phyloP scores from a whole-genome alignment of 2,797 vertebrate species.

The Myiotriccus ornatus region DNA sequence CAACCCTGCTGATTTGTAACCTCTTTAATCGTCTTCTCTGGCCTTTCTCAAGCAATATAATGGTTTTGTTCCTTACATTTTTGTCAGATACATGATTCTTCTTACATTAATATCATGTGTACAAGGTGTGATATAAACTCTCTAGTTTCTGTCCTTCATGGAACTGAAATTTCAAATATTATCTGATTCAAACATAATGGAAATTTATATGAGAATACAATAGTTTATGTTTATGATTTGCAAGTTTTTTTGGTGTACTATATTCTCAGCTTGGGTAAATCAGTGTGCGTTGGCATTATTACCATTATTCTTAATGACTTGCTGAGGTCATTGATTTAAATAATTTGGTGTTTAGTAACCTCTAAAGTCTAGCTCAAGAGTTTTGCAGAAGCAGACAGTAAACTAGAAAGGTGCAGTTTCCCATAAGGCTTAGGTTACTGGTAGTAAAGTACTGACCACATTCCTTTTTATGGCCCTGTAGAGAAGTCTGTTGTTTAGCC shows the following conservation, averaged over 20 bases:
- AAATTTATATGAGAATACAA: not conserved
- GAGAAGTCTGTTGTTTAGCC: constrained; percentile 60
- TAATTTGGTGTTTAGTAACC: constrained; percentile 32
- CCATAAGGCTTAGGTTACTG: constrained; percentile 68
- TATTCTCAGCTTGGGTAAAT: not conserved
- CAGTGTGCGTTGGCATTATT: not conserved
- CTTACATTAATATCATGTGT: not conserved
- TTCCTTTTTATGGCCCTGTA: constrained; percentile 43
- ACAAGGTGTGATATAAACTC: not conserved
- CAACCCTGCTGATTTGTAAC: not conserved
- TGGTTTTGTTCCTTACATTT: not conserved
- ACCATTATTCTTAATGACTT: not conserved
- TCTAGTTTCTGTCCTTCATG: not conserved
- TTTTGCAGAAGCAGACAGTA: constrained; percentile 51
- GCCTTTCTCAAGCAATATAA: not conserved
- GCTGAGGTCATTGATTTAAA: not conserved
- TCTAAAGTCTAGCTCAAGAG: constrained; percentile 30
- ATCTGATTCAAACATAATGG: not conserved
- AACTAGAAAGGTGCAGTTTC: constrained; percentile 65
- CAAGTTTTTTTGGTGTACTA: not conserved
- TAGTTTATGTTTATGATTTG: not conserved
- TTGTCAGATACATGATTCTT: not conserved
- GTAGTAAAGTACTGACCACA: constrained; percentile 62
- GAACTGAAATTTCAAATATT: not conserved
- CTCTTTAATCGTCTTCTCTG: not conserved